A percentile compares a stretch with the other conserved stretches of the same genome.
phyloP scores from a whole-genome alignment of 2,113 vertebrate species.

The human (Homo sapiens) region DNA sequence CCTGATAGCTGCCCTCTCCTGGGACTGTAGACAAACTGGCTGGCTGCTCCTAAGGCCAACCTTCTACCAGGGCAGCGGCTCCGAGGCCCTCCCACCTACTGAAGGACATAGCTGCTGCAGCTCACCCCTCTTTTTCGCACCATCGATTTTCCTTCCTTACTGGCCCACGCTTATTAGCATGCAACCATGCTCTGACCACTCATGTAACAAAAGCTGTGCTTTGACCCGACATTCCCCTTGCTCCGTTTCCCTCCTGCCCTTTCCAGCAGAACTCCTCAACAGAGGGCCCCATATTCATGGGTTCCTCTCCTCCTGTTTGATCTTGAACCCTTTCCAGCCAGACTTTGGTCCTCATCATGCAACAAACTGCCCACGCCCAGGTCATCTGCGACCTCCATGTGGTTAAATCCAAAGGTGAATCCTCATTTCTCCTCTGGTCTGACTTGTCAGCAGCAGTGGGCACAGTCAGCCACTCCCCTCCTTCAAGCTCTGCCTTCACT shows the following conservation, averaged over 20 bases:
- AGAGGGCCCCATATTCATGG: not conserved
- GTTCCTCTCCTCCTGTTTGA: not conserved
- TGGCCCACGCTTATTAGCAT: not conserved
- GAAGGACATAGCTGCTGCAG: not conserved
- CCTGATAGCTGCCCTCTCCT: not conserved
- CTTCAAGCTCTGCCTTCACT: not conserved
- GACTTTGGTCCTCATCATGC: not conserved
- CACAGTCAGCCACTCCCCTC: not conserved
- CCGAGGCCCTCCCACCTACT: not conserved
- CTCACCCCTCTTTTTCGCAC: not conserved
- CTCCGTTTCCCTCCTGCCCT: not conserved
- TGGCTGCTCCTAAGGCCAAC: not conserved
- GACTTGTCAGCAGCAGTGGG: not conserved
- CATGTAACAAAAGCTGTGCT: not conserved
- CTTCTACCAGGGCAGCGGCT: not conserved
- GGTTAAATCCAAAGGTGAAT: not conserved
- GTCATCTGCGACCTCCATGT: accelerated
- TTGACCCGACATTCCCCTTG: not conserved
- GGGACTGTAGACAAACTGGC: no score
- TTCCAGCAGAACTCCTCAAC: not conserved
- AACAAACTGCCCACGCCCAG: not conserved
- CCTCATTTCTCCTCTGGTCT: not conserved
- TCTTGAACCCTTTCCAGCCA: not conserved
- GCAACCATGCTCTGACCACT: not conserved
- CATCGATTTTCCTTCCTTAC: not conserved